Evolutionary conservation across 1,140 invertebrate species (phyloP).

Genomic region (Antheraea pernyi): DNA sequence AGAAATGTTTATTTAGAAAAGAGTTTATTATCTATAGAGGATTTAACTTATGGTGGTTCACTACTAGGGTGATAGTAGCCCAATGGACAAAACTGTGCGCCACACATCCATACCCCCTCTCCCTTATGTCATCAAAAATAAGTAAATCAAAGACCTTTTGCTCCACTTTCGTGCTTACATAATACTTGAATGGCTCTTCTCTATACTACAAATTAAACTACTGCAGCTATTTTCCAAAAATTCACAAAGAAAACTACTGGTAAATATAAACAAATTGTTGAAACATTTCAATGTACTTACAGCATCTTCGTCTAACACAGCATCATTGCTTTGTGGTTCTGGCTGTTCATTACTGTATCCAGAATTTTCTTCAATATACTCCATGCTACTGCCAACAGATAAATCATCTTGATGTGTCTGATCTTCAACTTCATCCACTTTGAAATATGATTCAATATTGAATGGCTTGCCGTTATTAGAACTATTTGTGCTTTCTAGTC

Average conservation of each 20-base stretch:
- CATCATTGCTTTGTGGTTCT: constrained; percentile 31
- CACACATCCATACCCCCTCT: too few species aligned
- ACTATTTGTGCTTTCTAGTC: constrained; percentile 24
- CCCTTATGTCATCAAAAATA: too few species aligned
- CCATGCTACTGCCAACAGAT: constrained; percentile 21
- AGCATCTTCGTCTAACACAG: constrained; percentile 63
- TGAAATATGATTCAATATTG: constrained; percentile 60
- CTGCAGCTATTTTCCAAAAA: too few species aligned
- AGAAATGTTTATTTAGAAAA: too few species aligned
- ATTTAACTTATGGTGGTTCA: too few species aligned
- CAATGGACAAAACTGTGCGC: too few species aligned
- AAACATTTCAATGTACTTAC: constrained; percentile 47
- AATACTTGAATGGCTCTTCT: too few species aligned
- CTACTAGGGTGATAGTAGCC: too few species aligned
- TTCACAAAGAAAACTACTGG: not conserved
- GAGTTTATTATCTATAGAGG: too few species aligned
- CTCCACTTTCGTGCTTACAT: too few species aligned
- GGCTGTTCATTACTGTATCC: constrained; percentile 24
- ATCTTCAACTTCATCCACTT: constrained; percentile 35
- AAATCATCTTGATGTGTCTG: constrained; percentile 24
- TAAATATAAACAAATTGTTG: not conserved
- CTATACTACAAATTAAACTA: too few species aligned
- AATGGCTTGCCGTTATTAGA: constrained; percentile 24
- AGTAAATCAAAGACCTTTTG: too few species aligned
- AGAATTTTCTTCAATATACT: constrained; percentile 24